These are phyloP conservation scores for Ailurus styani DNA, from an alignment of 2,113 vertebrate species.

Conservation along the genomic window DNA sequence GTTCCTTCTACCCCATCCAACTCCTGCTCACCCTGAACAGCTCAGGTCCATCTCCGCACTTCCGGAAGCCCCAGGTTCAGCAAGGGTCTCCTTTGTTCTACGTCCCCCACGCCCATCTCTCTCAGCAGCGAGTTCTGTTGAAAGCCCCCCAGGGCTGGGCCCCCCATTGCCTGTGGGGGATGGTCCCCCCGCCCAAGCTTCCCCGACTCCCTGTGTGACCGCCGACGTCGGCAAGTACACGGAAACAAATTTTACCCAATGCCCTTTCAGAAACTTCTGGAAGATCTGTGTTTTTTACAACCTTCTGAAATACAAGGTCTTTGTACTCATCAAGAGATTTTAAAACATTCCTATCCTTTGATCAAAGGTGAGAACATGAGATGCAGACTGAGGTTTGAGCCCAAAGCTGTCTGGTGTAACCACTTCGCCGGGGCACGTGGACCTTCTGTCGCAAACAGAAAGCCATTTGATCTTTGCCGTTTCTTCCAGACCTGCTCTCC, in stretches of 20 bases:
- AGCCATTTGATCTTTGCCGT: background rate
- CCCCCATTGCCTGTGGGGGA: accelerated
- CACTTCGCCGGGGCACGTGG: accelerated
- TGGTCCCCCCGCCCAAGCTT: accelerated
- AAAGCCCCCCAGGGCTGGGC: background rate
- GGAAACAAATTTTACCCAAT: background rate
- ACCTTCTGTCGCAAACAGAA: background rate
- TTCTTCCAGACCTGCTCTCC: background rate
- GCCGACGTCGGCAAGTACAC: background rate
- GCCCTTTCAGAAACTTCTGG: background rate
- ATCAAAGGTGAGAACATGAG: background rate
- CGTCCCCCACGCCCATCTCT: background rate
- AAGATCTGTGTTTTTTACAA: background rate
- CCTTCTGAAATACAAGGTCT: background rate
- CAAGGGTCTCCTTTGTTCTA: background rate
- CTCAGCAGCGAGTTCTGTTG: accelerated
- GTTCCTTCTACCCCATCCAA: background rate
- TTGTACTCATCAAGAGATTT: background rate
- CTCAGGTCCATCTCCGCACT: background rate
- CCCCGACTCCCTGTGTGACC: background rate
- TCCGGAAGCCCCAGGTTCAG: background rate
- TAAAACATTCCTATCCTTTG: background rate
- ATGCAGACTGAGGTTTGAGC: background rate
- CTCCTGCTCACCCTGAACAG: background rate
- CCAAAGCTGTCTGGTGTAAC: background rate